phyloP scores from a whole-genome alignment of 2,888 invertebrate genomes.

The Mycalesis mineus region DNA sequence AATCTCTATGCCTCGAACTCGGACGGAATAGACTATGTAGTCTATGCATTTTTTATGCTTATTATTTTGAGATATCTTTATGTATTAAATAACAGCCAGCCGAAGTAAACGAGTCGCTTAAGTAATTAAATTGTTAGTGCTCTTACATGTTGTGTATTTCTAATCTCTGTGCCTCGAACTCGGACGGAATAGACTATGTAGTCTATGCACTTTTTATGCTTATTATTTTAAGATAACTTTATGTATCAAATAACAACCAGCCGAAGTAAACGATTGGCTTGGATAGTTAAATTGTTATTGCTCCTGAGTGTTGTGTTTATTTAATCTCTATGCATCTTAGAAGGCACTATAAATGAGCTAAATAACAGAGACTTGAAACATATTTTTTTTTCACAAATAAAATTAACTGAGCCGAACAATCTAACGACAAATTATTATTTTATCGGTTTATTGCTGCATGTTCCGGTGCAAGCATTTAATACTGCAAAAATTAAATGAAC shows the following conservation, averaged over 20 bases:
- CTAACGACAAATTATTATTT: too few relatives aligned
- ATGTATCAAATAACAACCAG: conserved; percentile 36
- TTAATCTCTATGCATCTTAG: conserved; percentile 6
- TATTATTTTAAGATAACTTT: conserved; percentile 38
- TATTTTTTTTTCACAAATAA: too few relatives aligned
- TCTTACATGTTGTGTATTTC: conserved; percentile 14
- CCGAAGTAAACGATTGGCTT: conserved; percentile 15
- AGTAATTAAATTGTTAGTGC: conserved; percentile 28
- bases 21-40: too few relatives aligned
- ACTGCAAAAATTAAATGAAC: too few relatives aligned
- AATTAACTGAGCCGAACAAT: too few relatives aligned
- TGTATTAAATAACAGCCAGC: conserved; percentile 35
- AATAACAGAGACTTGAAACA: too few relatives aligned
- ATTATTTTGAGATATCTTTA: conserved; percentile 37
- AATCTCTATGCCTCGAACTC: conserved; percentile 8
- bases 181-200: too few relatives aligned
- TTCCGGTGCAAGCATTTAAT: too few relatives aligned
- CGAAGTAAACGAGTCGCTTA: conserved; percentile 15
- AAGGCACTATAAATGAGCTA: too few relatives aligned
- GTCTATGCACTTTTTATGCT: too few relatives aligned
- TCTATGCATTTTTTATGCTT: conserved; percentile 15
- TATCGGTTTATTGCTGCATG: too few relatives aligned
- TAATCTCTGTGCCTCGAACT: conserved; percentile 6
- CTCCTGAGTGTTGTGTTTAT: conserved; percentile 14
- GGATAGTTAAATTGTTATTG: conserved; percentile 27